Percentiles rank a stretch among this genome's conserved stretches.
phyloP scores from a whole-genome alignment of 2,888 invertebrate species.

The Theristus sp. region DNA sequence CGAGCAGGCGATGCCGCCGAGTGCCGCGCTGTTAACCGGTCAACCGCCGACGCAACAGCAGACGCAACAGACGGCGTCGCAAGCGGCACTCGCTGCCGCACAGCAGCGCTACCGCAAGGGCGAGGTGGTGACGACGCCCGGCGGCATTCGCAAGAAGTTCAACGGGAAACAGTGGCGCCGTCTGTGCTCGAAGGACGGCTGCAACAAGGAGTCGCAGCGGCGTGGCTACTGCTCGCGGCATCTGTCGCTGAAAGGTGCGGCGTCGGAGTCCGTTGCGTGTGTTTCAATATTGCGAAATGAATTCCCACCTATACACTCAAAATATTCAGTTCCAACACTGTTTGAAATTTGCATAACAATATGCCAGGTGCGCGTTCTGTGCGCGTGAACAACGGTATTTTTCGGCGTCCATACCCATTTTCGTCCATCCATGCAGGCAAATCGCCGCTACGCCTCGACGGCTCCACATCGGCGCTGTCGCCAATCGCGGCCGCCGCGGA shows the following conservation, averaged over 20 bases:
- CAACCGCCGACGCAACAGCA: too few species aligned
- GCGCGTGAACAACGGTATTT: too few species aligned
- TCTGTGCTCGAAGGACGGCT: slow-evolving; percentile 75
- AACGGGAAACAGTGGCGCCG: slow-evolving; percentile 99
- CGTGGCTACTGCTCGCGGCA: slow-evolving; percentile 91
- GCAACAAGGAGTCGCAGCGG: slow-evolving; percentile 63
- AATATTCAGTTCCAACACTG: not conserved
- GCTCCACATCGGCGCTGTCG: not conserved
- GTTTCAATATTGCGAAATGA: too few species aligned
- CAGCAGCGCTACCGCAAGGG: slow-evolving; percentile 45
- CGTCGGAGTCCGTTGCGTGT: not conserved
- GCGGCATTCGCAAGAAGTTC: slow-evolving; percentile 92
- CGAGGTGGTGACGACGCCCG: slow-evolving; percentile 57
- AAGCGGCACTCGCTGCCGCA: too few species aligned
- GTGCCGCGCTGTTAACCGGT: too few species aligned
- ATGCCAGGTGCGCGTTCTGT: too few species aligned
- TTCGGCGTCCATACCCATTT: too few species aligned
- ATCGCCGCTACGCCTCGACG: not conserved
- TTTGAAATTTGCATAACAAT: too few species aligned
- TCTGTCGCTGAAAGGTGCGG: slow-evolving; percentile 52
- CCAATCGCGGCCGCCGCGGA: not conserved
- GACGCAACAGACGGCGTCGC: too few species aligned
- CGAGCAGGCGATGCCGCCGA: too few species aligned
- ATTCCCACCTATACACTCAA: not conserved
- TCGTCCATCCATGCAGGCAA: too few species aligned